Percentiles rank a stretch among this genome's conserved stretches.
Evolutionary conservation across 2,888 invertebrate genomes (phyloP).

Genomic region (Drosophila lacicola): DNA sequence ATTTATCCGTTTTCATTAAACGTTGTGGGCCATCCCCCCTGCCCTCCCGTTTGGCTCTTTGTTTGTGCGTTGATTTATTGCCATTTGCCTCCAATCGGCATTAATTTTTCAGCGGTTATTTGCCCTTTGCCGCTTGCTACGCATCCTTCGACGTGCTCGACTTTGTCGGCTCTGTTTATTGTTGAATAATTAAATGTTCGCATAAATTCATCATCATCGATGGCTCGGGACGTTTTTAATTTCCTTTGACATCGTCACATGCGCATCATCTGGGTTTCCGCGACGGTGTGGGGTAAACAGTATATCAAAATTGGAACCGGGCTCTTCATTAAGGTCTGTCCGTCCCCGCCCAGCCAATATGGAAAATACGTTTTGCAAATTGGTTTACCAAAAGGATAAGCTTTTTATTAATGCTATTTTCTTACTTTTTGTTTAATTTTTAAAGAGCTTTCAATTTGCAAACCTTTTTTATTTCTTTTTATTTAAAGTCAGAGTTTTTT

Average conservation of each 20-base stretch:
- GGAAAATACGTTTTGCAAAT: slow-evolving; percentile 1
- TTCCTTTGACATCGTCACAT: slow-evolving; percentile 65
- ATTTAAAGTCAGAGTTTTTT: too few relatives aligned
- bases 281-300: not conserved
- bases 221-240: slow-evolving; percentile 60
- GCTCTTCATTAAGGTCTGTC: slow-evolving; percentile 32
- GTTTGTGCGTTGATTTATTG: slow-evolving; percentile 73
- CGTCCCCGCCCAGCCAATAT: slow-evolving; percentile 7
- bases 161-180: slow-evolving; percentile 62
- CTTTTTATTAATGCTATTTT: not conserved
- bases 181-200: slow-evolving; percentile 76
- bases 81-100: slow-evolving; percentile 70
- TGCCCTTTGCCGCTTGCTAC: slow-evolving; percentile 29
- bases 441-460: not conserved
- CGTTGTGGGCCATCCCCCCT: slow-evolving; percentile 33
- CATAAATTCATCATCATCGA: slow-evolving; percentile 75
- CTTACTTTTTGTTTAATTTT: not conserved
- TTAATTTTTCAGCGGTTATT: slow-evolving; percentile 74
- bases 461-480: too few relatives aligned
- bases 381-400: slow-evolving; percentile 10
- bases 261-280: slow-evolving; percentile 3
- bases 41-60: slow-evolving; percentile 25
- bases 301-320: slow-evolving; percentile 21
- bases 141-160: slow-evolving; percentile 4
- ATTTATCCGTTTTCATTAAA: slow-evolving; percentile 69